Percentiles rank a stretch among this genome's conserved stretches.
Evolutionary conservation across 2,888 invertebrate genomes (phyloP).

Genomic region (Theodoxus fluviatilis): DNA sequence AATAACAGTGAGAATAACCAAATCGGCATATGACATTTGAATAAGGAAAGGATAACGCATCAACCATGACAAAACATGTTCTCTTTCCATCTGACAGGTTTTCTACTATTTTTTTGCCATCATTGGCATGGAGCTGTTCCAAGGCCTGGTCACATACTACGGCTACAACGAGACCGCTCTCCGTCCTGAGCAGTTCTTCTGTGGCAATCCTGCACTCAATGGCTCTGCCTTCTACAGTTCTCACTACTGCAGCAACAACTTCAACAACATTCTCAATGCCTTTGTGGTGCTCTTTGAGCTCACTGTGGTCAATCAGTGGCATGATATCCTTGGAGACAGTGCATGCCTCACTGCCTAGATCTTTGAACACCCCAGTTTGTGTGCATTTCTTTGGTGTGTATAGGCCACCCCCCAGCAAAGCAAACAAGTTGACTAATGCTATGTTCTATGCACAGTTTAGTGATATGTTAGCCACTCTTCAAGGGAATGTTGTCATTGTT

Average conservation of each 20-base stretch:
- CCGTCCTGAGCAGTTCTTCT: conserved; percentile 41
- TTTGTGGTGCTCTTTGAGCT: conserved; percentile 67
- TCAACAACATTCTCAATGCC: conserved; percentile 66
- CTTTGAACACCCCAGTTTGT: too few species aligned
- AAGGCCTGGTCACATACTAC: conserved; percentile 56
- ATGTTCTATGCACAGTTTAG: too few species aligned
- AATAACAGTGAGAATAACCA: too few species aligned
- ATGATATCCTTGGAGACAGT: conserved; percentile 66
- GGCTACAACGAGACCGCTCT: conserved; percentile 45
- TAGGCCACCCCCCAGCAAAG: too few species aligned
- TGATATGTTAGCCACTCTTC: too few species aligned
- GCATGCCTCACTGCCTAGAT: background rate
- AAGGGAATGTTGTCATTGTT: too few species aligned
- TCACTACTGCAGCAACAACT: conserved; percentile 68
- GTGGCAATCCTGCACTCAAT: conserved; percentile 61
- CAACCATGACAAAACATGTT: too few species aligned
- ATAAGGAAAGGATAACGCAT: background rate
- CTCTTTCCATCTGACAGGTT: too few species aligned
- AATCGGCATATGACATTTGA: too few species aligned
- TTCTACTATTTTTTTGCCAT: conserved; percentile 67
- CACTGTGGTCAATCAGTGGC: conserved; percentile 69
- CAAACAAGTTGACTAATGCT: too few species aligned
- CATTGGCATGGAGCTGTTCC: conserved; percentile 67
- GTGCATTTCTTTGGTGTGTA: too few species aligned
- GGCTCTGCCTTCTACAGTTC: conserved; percentile 61